Conservation (phyloP, 2,888 invertebrate genomes). For the Caradrina clavipalpis region DNA sequence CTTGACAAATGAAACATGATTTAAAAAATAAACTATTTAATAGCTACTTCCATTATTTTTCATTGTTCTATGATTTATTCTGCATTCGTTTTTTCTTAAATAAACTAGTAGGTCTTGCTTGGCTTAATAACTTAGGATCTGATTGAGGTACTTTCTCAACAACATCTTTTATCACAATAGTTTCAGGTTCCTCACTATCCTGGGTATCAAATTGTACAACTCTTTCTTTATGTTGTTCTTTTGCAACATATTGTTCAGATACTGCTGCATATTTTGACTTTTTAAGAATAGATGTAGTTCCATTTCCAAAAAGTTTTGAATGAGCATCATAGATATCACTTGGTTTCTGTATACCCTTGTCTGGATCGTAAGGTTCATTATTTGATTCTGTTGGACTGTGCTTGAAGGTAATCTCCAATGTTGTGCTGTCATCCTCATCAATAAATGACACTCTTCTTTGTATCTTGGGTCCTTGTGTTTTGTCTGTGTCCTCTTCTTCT, state of each 20-base stretch:
- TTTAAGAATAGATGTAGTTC: constrained; percentile 83
- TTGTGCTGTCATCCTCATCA: constrained; percentile 82
- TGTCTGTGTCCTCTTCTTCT: constrained; percentile 46
- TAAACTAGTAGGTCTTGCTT: constrained; percentile 80
- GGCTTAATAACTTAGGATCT: constrained; percentile 64
- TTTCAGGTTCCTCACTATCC: constrained; percentile 57
- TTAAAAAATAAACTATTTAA: neutral
- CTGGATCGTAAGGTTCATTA: constrained; percentile 71
- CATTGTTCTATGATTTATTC: constrained; percentile 66
- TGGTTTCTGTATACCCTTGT: constrained; percentile 82
- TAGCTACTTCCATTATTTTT: neutral
- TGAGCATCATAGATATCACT: constrained; percentile 84
- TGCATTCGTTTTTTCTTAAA: constrained; percentile 84
- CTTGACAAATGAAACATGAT: neutral
- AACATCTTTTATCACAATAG: constrained; percentile 81
- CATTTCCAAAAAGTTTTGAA: constrained; percentile 71
- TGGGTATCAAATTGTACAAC: constrained; percentile 28
- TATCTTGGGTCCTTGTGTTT: constrained; percentile 52
- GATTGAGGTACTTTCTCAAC: constrained; percentile 72
- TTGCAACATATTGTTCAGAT: constrained; percentile 6
- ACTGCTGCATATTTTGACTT: constrained; percentile 76
- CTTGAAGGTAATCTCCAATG: constrained; percentile 80
- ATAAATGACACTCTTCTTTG: constrained; percentile 83
- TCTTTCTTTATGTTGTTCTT: constrained; percentile 16
- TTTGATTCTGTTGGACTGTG: constrained; percentile 77